These are phyloP conservation scores for Agonopterix heracliana DNA, from an alignment of 2,888 invertebrate species.

Conservation along the genomic window DNA sequence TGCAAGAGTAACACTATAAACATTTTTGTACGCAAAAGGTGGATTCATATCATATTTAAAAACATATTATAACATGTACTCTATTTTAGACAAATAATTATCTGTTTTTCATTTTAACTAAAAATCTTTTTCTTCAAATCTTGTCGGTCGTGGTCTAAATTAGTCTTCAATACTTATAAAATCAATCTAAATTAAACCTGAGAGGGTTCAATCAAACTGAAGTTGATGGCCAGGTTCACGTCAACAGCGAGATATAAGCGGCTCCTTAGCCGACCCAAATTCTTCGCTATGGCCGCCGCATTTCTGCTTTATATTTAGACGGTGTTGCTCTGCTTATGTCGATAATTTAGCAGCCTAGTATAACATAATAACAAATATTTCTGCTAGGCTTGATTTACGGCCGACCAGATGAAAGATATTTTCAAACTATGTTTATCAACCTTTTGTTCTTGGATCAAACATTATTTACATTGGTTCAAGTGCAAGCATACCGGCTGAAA, in stretches of 20 bases:
- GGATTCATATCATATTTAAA: too few relatives aligned
- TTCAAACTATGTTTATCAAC: not conserved
- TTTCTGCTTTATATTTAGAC: slow-evolving; percentile 32
- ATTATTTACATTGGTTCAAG: not conserved
- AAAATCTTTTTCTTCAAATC: too few relatives aligned
- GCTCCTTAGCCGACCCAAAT: slow-evolving; percentile 20
- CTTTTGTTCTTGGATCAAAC: not conserved
- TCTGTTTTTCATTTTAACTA: too few relatives aligned
- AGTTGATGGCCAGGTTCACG: not conserved
- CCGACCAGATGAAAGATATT: not conserved
- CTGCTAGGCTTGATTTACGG: not conserved
- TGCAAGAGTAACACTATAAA: too few relatives aligned
- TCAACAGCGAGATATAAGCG: slow-evolving; percentile 10
- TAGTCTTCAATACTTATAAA: too few relatives aligned
- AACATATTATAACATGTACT: too few relatives aligned
- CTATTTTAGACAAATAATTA: too few relatives aligned
- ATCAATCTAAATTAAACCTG: too few relatives aligned
- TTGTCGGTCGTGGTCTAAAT: too few relatives aligned
- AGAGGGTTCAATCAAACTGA: not conserved
- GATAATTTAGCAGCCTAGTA: slow-evolving; percentile 1
- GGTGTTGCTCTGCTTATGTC: not conserved
- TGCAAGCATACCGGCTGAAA: too few relatives aligned
- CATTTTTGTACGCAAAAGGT: too few relatives aligned
- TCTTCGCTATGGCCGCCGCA: slow-evolving; percentile 26
- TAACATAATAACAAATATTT: too few relatives aligned